Base-by-base conservation (phyloP, 2,113 vertebrate genomes). In the Anoura caudifer region DNA sequence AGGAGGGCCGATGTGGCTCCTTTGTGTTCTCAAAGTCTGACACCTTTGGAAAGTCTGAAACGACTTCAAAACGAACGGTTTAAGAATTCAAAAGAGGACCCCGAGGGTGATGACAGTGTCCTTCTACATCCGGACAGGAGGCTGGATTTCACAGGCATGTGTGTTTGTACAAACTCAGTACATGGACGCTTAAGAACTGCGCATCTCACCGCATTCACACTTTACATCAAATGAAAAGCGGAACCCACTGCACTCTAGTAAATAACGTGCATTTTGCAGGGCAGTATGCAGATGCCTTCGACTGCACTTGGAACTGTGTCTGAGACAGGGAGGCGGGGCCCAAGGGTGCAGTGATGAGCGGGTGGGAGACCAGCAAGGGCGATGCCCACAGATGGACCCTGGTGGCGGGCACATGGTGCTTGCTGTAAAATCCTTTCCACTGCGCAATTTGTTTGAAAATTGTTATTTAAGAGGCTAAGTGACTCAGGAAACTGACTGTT, bases 321-420 rank as follows among this genome's bases (percentile, higher is more conserved):
- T 20, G 31, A 33, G 47, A 41, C 17, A 31, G 20, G 56, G 56
- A 59, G 56, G 56, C 22, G 4, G 81, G 50, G 41, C 31, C 15
- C 19, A 4, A 28, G 20, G 80, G 28, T 9, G 2, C 15, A n/a
- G n/a, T 3, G 41, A 43, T 2, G 17, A 3, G 70, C 2, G 41
- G 59, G 54, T 0, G 28, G 17, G 17, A 69, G 16, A 43, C n/a
- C 26, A 43, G 8, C 72, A 73, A 47, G 65, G 4, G 5, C 43
- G n/a, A 54, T 3, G 4, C 70, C 31, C 14, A 38, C 1, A 2
- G 36, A 0, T 17, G n/a, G 14, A 19, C 16, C 26, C 33, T 15
- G 24, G 87, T 3, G 14, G 12, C 4, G 7, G 89, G 67, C 16
- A 47, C 1, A 4, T 2, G 22, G 54, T 1, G 5, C 2, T 75